These are phyloP conservation scores for Ethmia dodecea DNA, from an alignment of 2,888 invertebrate species.

Conservation along the genomic window DNA sequence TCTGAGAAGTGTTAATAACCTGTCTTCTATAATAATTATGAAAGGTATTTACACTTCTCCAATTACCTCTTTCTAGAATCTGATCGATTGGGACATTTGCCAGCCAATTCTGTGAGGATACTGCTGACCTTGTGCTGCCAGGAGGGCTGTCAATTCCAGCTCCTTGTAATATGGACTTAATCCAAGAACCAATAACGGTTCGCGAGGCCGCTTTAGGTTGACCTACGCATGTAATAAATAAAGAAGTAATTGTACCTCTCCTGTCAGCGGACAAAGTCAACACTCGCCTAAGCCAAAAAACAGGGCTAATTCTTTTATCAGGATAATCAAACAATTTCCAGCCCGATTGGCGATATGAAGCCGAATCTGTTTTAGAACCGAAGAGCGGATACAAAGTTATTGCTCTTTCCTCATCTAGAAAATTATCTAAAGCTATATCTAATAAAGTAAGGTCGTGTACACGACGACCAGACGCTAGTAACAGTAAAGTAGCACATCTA, in stretches of 20 bases:
- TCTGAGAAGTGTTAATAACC: too few species aligned
- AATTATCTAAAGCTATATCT: background rate
- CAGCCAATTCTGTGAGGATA: background rate
- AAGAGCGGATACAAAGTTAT: constrained; percentile 1
- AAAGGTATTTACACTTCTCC: background rate
- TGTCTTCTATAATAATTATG: background rate
- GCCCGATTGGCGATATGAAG: background rate
- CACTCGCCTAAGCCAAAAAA: background rate
- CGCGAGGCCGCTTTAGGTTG: background rate
- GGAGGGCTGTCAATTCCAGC: background rate
- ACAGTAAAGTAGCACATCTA: background rate
- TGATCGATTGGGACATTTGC: background rate
- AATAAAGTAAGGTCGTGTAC: constrained; percentile 3
- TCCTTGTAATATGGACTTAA: background rate
- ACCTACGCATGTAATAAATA: background rate
- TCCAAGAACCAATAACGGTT: background rate
- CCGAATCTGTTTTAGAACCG: constrained; percentile 4
- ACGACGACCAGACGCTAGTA: constrained; percentile 2
- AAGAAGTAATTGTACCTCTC: background rate
- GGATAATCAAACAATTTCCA: background rate
- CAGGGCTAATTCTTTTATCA: background rate
- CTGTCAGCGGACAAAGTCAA: background rate
- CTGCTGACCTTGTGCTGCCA: background rate
- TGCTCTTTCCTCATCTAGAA: background rate
- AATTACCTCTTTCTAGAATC: background rate